These are phyloP conservation scores for Andrena trimmerana DNA, from an alignment of 2,888 invertebrate species.

Conservation along the genomic window DNA sequence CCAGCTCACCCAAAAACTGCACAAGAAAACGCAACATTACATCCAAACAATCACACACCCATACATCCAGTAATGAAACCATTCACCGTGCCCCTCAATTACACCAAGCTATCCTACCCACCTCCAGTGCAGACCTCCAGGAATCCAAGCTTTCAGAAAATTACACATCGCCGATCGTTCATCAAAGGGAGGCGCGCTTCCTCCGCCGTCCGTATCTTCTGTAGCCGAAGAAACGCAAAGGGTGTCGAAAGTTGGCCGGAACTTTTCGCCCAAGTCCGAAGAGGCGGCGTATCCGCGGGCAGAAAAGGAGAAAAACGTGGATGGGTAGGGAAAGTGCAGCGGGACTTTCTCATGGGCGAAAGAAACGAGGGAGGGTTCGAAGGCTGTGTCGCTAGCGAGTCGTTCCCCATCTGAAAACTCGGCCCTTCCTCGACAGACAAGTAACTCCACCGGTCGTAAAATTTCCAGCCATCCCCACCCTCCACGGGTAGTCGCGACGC, in stretches of 20 bases:
- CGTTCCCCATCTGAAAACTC: slow-evolving; percentile 28
- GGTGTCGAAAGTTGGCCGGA: slow-evolving; percentile 46
- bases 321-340: slow-evolving; percentile 17
- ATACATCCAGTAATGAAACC: neutral
- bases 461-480: slow-evolving; percentile 34
- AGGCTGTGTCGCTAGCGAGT: slow-evolving; percentile 45
- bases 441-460: slow-evolving; percentile 66
- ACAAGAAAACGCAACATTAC: too few species aligned
- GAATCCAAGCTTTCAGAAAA: slow-evolving; percentile 41
- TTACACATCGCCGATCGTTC: slow-evolving; percentile 48
- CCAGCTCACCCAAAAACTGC: too few species aligned
- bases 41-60: too few species aligned
- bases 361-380: slow-evolving; percentile 54
- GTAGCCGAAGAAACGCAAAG: slow-evolving; percentile 43
- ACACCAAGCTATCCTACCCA: neutral
- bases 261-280: slow-evolving; percentile 54
- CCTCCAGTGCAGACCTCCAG: neutral
- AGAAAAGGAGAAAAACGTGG: slow-evolving; percentile 22
- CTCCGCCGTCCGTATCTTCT: slow-evolving; percentile 27
- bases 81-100: neutral
- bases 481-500: slow-evolving; percentile 1
- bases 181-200: slow-evolving; percentile 43
- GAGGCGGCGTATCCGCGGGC: slow-evolving; percentile 48
- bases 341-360: slow-evolving; percentile 44
- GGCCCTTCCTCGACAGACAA: slow-evolving; percentile 10